These are phyloP conservation scores for Bombus superbus DNA, from an alignment of 1,140 invertebrate genomes.

Conservation along the genomic window DNA sequence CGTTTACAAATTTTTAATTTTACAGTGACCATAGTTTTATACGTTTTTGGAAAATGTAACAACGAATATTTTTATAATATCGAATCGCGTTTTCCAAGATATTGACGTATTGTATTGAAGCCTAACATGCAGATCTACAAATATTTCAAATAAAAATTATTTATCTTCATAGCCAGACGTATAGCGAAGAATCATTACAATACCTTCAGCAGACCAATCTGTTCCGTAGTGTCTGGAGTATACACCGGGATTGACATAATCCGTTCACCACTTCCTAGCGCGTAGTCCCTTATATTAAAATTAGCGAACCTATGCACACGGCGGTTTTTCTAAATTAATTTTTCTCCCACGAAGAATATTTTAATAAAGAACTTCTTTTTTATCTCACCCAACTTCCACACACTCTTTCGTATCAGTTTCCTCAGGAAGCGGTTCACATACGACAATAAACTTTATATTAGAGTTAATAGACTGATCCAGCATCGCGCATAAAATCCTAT, in stretches of 20 bases:
- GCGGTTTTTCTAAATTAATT: constrained; percentile 9
- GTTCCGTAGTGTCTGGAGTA: constrained; percentile 37
- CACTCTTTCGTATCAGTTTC: constrained; percentile 73
- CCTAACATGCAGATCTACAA: constrained; percentile 66
- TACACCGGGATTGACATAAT: constrained; percentile 64
- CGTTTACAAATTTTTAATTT: not conserved
- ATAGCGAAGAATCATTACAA: not conserved
- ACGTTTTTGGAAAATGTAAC: not conserved
- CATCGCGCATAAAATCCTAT: constrained; percentile 69
- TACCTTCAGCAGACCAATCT: constrained; percentile 75
- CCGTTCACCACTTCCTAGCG: constrained; percentile 50
- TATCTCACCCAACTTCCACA: constrained; percentile 73
- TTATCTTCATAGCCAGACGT: not conserved
- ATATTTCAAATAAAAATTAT: constrained; percentile 39
- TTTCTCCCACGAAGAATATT: too few relatives aligned
- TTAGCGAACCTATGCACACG: constrained; percentile 64
- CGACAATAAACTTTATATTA: constrained; percentile 73
- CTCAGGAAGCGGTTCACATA: constrained; percentile 73
- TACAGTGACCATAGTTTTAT: not conserved
- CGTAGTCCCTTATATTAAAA: constrained; percentile 75
- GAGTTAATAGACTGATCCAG: constrained; percentile 65
- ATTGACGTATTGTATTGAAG: constrained; percentile 58
- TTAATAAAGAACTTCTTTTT: not conserved
- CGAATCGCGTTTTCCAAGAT: not conserved
- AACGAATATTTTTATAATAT: not conserved